Percentiles rank a stretch among this genome's conserved stretches.
phyloP scores from a whole-genome alignment of 1,140 invertebrate species.

The Drosophila elegans region DNA sequence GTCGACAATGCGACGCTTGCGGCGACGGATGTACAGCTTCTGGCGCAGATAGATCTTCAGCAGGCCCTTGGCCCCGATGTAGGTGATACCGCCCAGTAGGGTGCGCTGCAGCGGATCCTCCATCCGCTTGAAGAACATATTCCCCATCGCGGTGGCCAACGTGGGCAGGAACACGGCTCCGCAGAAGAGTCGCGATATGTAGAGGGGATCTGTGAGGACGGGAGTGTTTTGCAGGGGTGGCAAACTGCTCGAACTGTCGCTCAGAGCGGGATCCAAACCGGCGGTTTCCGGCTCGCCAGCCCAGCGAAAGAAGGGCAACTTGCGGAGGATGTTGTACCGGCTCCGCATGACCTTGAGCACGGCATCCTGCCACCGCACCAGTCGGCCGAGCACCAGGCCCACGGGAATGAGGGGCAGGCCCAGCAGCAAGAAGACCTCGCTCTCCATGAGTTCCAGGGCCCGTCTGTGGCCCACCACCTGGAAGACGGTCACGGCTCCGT shows the following conservation, averaged over 20 bases:
- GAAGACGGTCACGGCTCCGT: conserved; percentile 95
- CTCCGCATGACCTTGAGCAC: conserved; percentile 89
- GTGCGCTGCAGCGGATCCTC: conserved; percentile 95
- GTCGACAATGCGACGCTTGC: conserved; percentile 92
- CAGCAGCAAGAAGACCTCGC: conserved; percentile 93
- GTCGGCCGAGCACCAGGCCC: conserved; percentile 93
- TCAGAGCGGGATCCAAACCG: not conserved
- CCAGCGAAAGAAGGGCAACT: conserved; percentile 85
- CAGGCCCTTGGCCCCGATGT: conserved; percentile 96
- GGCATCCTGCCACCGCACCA: conserved; percentile 98
- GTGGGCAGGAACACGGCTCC: conserved; percentile 97
- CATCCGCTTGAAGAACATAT: conserved; percentile 92
- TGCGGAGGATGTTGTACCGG: conserved; percentile 88
- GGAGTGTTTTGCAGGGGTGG: conserved; percentile 85
- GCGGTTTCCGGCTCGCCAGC: not conserved
- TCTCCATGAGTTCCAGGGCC: conserved; percentile 96
- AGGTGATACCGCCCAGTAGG: conserved; percentile 95
- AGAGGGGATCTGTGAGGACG: conserved; percentile 90
- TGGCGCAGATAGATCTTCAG: conserved; percentile 98
- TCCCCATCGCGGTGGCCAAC: conserved; percentile 95
- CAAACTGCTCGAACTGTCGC: conserved; percentile 64
- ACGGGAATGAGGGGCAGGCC: conserved; percentile 96
- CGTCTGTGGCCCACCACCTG: conserved; percentile 96
- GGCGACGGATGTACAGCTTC: conserved; percentile 93
- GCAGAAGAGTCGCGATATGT: conserved; percentile 92